Evolutionary conservation across 1,140 invertebrate species (phyloP).

Genomic region (Hirudo medicinalis): DNA sequence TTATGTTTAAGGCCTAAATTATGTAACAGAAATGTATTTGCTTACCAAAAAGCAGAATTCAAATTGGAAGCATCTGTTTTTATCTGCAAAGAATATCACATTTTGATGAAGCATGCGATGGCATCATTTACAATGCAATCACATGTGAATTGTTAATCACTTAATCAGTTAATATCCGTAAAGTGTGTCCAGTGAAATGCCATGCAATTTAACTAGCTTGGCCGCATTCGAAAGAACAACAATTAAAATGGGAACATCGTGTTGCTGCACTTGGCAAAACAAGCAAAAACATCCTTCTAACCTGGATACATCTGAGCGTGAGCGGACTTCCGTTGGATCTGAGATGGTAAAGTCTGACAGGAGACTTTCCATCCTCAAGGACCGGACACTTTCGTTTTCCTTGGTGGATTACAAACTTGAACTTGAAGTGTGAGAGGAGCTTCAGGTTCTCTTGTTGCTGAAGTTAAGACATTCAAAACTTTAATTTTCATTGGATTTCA

Average conservation of each 20-base stretch:
- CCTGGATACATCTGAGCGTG: conserved; percentile 81
- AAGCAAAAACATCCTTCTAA: conserved; percentile 39
- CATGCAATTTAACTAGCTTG: background rate
- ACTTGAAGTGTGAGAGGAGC: conserved; percentile 93
- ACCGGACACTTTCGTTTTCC: conserved; percentile 55
- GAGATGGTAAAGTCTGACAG: conserved; percentile 78
- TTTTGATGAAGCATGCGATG: background rate
- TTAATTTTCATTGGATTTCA: background rate
- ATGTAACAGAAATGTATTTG: conserved; percentile 20
- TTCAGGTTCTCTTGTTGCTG: conserved; percentile 88
- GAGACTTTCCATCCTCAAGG: conserved; percentile 43
- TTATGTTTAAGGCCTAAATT: background rate
- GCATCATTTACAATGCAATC: too few relatives aligned
- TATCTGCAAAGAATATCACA: conserved; percentile 24
- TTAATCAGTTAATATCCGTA: background rate
- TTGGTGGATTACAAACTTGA: conserved; percentile 81
- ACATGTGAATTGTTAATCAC: background rate
- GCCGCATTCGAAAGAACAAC: too few relatives aligned
- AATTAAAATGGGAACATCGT: background rate
- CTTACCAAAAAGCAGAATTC: conserved; percentile 45
- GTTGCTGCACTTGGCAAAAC: background rate
- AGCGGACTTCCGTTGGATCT: conserved; percentile 80
- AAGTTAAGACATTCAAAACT: background rate
- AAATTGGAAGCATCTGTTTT: conserved; percentile 31
- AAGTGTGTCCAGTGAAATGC: background rate